Conservation (phyloP, 1,140 invertebrate genomes). For the Ganaspis sp. region DNA sequence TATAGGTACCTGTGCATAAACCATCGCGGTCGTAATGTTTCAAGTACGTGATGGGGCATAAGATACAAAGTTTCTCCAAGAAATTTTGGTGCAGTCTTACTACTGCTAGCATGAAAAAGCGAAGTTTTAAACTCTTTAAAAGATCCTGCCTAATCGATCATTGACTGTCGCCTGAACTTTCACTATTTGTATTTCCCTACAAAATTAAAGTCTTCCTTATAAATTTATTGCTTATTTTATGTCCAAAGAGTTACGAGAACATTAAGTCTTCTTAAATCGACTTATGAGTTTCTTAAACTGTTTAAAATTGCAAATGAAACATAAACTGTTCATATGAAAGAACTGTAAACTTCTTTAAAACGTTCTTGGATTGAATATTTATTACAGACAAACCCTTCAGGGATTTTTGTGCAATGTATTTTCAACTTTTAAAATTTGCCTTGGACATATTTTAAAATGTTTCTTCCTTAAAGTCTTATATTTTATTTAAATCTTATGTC, state of each 20-base stretch:
- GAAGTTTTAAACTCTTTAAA: conserved; percentile 12
- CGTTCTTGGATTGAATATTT: too few relatives aligned
- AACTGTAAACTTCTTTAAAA: too few relatives aligned
- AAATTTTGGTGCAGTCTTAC: neutral
- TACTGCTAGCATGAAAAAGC: neutral
- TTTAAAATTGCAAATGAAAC: neutral
- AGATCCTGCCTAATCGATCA: neutral
- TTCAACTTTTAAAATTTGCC: too few relatives aligned
- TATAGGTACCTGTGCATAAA: conserved; percentile 18
- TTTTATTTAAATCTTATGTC: too few relatives aligned
- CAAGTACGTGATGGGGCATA: conserved; percentile 22
- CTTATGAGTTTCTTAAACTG: neutral
- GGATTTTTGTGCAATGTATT: too few relatives aligned
- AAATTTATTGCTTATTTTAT: conserved; percentile 24
- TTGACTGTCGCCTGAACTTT: neutral
- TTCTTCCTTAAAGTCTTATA: too few relatives aligned
- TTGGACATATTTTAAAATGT: too few relatives aligned
- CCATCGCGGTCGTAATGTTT: conserved; percentile 13
- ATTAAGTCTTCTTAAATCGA: neutral
- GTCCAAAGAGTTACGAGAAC: neutral
- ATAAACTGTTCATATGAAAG: neutral
- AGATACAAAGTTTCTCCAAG: conserved; percentile 19
- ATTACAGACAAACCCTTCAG: too few relatives aligned
- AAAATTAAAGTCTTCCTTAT: neutral
- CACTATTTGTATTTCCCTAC: neutral